Conservation (phyloP, 1,140 invertebrate genomes). For the Penaeus indicus region DNA sequence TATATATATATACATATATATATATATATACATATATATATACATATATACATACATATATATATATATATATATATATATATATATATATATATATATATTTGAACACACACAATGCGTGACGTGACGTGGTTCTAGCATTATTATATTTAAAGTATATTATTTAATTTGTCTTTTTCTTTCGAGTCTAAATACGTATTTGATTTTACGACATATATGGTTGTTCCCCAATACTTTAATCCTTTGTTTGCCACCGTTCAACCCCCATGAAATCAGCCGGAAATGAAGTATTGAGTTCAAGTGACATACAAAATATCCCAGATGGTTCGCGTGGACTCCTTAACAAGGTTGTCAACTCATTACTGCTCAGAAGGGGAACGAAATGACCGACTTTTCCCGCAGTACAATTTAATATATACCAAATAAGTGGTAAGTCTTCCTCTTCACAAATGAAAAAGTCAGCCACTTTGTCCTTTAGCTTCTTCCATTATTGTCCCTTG, state of each 20-base stretch:
- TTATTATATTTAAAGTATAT: neutral
- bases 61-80: neutral
- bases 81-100: neutral
- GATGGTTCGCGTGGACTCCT: too few relatives aligned
- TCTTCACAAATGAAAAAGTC: slow-evolving; percentile 50
- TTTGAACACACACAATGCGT: neutral
- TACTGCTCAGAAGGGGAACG: too few relatives aligned
- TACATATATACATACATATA: neutral
- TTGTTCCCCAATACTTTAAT: too few relatives aligned
- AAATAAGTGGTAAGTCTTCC: slow-evolving; percentile 44
- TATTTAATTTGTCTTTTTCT: neutral
- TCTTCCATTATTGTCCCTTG: slow-evolving; percentile 59
- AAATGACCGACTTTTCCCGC: too few relatives aligned
- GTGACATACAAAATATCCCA: too few relatives aligned
- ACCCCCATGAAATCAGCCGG: too few relatives aligned
- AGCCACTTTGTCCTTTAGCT: slow-evolving; percentile 43
- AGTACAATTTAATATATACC: slow-evolving; percentile 40
- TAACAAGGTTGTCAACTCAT: too few relatives aligned
- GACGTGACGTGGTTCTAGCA: neutral
- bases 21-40: neutral
- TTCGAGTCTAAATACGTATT: too few relatives aligned
- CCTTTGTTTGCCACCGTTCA: too few relatives aligned
- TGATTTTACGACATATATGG: too few relatives aligned
- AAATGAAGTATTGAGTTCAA: too few relatives aligned
- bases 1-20: neutral